These are phyloP conservation scores for Geothlypis trichas DNA, from an alignment of 2,113 vertebrate genomes.

Conservation along the genomic window DNA sequence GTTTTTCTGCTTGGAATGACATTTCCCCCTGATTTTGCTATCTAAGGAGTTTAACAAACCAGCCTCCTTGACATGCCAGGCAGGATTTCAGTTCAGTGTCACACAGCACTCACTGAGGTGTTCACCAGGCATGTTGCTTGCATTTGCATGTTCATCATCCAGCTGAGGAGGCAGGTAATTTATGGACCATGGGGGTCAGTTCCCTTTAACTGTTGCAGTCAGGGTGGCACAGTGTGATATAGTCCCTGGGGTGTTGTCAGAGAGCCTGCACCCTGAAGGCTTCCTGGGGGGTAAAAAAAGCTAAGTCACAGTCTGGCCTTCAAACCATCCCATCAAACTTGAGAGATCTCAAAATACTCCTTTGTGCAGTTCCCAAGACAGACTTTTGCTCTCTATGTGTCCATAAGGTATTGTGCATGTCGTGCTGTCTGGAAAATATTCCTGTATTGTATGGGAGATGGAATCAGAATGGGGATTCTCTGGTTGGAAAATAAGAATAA, in stretches of 20 bases:
- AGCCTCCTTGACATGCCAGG: neutral
- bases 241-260: neutral
- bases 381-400: neutral
- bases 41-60: neutral
- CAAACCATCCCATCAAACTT: neutral
- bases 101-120: neutral
- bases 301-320: neutral
- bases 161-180: neutral
- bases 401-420: accelerated
- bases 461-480: neutral
- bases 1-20: neutral
- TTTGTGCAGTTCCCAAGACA: neutral
- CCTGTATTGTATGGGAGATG: neutral
- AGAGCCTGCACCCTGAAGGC: neutral
- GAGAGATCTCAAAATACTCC: neutral
- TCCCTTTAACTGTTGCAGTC: neutral
- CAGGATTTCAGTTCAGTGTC: neutral
- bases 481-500: neutral
- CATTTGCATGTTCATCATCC: neutral
- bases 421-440: neutral
- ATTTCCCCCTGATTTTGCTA: neutral
- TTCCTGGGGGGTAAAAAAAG: neutral
- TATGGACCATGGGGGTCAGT: neutral
- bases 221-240: neutral
- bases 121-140: neutral